Base-by-base conservation (phyloP, 2,888 invertebrate genomes). In the Tigriopus californicus region DNA sequence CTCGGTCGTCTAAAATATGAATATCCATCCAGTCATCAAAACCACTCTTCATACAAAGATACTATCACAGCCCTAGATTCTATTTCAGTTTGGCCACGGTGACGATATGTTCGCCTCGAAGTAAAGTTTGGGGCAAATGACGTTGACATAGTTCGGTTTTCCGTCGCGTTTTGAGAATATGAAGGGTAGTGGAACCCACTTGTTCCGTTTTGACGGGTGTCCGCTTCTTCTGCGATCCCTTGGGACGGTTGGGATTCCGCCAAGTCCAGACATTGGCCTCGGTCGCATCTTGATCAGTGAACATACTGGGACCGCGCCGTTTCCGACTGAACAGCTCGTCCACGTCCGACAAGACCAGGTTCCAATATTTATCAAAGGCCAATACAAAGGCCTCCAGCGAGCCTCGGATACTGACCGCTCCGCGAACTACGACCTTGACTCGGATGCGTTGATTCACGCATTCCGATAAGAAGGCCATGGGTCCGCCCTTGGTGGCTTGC, bases 361-460 rank as follows among this genome's bases (percentile, higher is more conserved):
- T 95, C 85, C 89, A 91, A 70, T 91, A 89, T 68, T 86, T 90
- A 72, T 95, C 95, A 71, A 88, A 95, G 2, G 86, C 86, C 18
- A 81, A 77, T 25, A 94, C 72, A 64, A 78, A 82, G 1, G 86
- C 95, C 62, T 80, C 78, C 62, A 87, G 78, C 62, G 78, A 78
- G 2, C 92, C 90, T 60, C 90, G 75, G 24, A 91, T 72, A 12
- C 80, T 80, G 42, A 73, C 75, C 24, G 79, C 80, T 64, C 79
- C 79, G 58, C 92, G 77, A 0, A 85, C 85, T 67, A 80, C 78
- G 48, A 89, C 79, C 82, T 86, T 73, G 52, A 68, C 67, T 42
- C 66, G 42, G 15, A 40, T 49, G 8, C 42, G 40, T 20, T 61
- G 18, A 41, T 41, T 25, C 18, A 25, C 18, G 18, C 41, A 58